Conservation (phyloP, 2,797 vertebrate genomes). For the Nyctibius grandis region DNA sequence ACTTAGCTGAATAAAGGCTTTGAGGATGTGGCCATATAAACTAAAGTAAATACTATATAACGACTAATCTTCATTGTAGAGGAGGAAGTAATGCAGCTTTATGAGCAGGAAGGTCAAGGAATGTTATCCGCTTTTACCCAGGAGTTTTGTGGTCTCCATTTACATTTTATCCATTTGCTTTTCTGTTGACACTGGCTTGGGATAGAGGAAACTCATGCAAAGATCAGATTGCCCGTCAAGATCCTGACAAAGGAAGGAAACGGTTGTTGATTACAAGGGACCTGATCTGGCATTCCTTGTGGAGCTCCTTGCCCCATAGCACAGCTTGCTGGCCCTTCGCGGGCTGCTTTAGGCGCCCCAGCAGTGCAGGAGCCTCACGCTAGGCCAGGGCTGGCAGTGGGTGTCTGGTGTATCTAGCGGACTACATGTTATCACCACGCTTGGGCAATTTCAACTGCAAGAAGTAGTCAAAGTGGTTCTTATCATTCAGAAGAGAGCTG, state of each 20-base stretch:
- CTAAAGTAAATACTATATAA: constrained; percentile 39
- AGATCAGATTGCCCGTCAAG: constrained; percentile 7
- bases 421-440: fast-evolving
- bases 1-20: constrained; percentile 10
- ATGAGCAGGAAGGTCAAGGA: constrained; percentile 51
- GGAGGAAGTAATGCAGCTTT: constrained; percentile 52
- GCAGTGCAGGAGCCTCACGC: not conserved
- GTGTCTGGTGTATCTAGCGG: not conserved
- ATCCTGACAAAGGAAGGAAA: constrained; percentile 45
- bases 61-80: constrained; percentile 17
- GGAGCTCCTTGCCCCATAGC: not conserved
- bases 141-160: constrained; percentile 18
- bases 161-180: constrained; percentile 22
- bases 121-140: constrained; percentile 25
- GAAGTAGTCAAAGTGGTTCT: not conserved
- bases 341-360: not conserved
- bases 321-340: not conserved
- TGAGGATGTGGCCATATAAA: constrained; percentile 45
- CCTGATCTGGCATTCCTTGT: not conserved
- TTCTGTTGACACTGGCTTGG: constrained; percentile 51
- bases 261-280: not conserved
- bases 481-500: not conserved
- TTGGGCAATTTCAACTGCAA: not conserved
- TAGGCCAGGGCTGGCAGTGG: not conserved
- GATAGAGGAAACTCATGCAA: constrained; percentile 27